Base-by-base conservation (phyloP, 2,797 vertebrate species). In the Melanotaenia boesemani region DNA sequence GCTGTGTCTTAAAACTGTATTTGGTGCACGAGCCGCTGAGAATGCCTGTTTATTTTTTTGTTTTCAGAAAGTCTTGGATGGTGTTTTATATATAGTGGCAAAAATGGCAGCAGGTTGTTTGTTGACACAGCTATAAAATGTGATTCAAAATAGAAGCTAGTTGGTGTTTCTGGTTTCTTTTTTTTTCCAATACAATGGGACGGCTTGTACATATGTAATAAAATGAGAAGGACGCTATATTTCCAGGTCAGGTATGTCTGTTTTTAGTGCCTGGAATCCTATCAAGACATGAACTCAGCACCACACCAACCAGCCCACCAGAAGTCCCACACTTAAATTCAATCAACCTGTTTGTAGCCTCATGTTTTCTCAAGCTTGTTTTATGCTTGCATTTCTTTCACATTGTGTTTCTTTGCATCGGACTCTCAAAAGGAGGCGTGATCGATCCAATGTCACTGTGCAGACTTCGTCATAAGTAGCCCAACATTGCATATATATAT, bases 111-210 rank as follows among this genome's bases (percentile, higher is more conserved):
- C 94, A 92, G 93, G 94, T 95, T 96, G 95, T 96, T 95, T 92
- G 92, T 94, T 92, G 95, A 94, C 94, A 94, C 95, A 93, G 95
- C 92, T 90, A 90, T 94, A 89, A 93, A 84, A 94, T 92, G 95
- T 95, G 93, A 95, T 93, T 95, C 91, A 89, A 87, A 95, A 92
- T 96, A 94, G 95, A 96, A 95, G 93, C 88, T 96, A 88, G 89
- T 77, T 83, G 94, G 92, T 92, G 94, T 96, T 22, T 48, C 34
- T 5, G 18, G 58, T 48, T 59, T 24, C 11, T 50, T 55, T 76
- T 48, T 95, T 95, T 95, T 95, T 93, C 93, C 84, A 90, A 95
- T 94, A 95, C 93, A 85, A 70, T 77, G 50, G 76, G 94, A 92
- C 85, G 90, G 88, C 94, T 91, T 95, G 94, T 96, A 95, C 90